Evolutionary conservation across 2,888 invertebrate species (phyloP).

Genomic region (Ceraclea dissimilis): DNA sequence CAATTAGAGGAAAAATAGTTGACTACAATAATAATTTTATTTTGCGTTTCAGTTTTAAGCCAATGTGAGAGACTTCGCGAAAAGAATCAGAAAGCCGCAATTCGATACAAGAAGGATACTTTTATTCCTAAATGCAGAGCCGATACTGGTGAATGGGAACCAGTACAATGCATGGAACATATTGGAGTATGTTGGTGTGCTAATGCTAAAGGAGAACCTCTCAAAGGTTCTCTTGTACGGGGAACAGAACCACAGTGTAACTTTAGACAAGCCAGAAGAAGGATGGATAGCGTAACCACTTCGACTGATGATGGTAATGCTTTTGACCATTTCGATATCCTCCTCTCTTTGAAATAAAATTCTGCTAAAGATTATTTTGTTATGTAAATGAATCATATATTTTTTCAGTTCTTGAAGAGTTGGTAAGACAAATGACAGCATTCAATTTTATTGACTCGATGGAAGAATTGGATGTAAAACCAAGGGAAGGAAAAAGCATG

Average conservation of each 20-base stretch:
- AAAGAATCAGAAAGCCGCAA: slow-evolving; percentile 66
- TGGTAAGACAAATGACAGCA: slow-evolving; percentile 59
- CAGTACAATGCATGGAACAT: slow-evolving; percentile 68
- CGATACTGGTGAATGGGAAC: slow-evolving; percentile 67
- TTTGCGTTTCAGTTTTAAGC: slow-evolving; percentile 51
- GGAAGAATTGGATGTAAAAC: slow-evolving; percentile 38
- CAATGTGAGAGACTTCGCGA: slow-evolving; percentile 74
- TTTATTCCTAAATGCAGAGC: slow-evolving; percentile 73
- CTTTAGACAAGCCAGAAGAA: slow-evolving; percentile 67
- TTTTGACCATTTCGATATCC: no score
- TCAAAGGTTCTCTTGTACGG: slow-evolving; percentile 71
- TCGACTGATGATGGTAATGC: slow-evolving; percentile 28
- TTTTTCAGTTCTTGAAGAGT: slow-evolving; percentile 56
- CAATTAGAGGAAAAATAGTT: no score
- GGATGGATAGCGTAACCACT: slow-evolving; percentile 30
- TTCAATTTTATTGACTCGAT: slow-evolving; percentile 45
- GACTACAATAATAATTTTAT: no score
- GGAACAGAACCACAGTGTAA: slow-evolving; percentile 71
- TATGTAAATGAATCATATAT: neutral
- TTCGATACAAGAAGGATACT: slow-evolving; percentile 63
- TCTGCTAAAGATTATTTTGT: no score
- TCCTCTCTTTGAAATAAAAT: no score
- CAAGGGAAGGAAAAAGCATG: slow-evolving; percentile 31
- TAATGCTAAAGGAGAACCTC: slow-evolving; percentile 69
- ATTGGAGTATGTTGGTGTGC: slow-evolving; percentile 82